Conservation (phyloP, 2,797 vertebrate genomes). For the Hoplostethus mediterraneus region DNA sequence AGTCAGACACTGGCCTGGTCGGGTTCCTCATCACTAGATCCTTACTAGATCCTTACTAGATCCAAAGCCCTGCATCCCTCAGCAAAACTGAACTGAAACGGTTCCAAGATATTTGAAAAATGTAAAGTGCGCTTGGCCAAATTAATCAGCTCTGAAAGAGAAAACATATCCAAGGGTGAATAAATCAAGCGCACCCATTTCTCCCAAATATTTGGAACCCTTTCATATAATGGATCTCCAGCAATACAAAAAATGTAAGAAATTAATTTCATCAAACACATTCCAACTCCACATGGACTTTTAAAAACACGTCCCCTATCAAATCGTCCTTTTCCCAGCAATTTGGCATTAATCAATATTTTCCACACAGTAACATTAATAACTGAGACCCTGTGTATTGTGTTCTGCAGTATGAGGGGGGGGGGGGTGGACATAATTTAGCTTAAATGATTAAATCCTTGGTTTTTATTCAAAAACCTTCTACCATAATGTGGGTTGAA, state of each 20-base stretch:
- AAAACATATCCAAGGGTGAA: conserved; percentile 6
- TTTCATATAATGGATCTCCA: not conserved
- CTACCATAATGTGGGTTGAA: too few species aligned
- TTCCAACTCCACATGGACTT: not conserved
- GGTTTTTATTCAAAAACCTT: too few species aligned
- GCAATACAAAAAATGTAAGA: not conserved
- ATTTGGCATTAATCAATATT: not conserved
- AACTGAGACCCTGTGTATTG: not conserved
- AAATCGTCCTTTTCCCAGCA: not conserved
- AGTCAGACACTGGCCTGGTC: too few species aligned
- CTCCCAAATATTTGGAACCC: not conserved
- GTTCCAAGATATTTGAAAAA: not conserved
- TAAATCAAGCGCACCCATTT: conserved; percentile 1
- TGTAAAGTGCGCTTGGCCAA: not conserved
- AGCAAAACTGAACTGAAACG: not conserved
- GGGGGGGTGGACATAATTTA: not conserved
- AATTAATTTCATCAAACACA: not conserved
- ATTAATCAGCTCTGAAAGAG: not conserved
- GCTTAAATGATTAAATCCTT: too few species aligned
- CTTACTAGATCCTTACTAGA: too few species aligned
- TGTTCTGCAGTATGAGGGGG: too few species aligned
- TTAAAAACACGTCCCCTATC: not conserved
- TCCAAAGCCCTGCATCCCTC: too few species aligned
- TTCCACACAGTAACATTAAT: not conserved
- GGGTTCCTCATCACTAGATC: not conserved